Conservation (phyloP, 2,888 invertebrate species). For the Macaria notata region DNA sequence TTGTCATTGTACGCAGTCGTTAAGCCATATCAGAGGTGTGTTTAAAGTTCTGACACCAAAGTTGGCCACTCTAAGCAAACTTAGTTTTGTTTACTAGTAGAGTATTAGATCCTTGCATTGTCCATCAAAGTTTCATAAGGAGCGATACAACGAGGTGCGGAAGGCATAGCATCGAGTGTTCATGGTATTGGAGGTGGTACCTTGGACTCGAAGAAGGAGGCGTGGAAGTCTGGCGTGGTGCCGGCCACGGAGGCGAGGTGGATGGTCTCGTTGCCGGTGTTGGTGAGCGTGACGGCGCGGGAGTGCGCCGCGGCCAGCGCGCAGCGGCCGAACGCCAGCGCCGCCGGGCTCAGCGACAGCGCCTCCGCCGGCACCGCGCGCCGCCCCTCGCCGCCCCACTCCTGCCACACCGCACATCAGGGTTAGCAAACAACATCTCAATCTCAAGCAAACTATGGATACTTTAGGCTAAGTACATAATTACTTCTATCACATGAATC, state of each 20-base stretch:
- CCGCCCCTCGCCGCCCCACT: constrained; percentile 51
- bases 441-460: not conserved
- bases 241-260: constrained; percentile 97
- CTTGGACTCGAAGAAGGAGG: constrained; percentile 98
- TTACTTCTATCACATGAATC: no score
- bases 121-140: no score
- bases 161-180: no score
- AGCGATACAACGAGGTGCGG: no score
- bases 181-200: constrained; percentile 65
- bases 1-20: no score
- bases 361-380: constrained; percentile 44
- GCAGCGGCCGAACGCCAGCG: constrained; percentile 82
- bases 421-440: not conserved
- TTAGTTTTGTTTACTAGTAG: no score
- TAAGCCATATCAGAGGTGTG: no score
- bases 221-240: constrained; percentile 97
- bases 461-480: no score
- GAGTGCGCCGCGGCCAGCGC: constrained; percentile 94
- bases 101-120: no score
- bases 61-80: no score
- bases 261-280: constrained; percentile 94
- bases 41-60: no score
- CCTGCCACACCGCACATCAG: no score
- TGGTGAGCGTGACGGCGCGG: constrained; percentile 93
- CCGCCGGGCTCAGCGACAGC: constrained; percentile 71